Conservation (phyloP, 2,113 vertebrate genomes). For the Lampris megalopsis region DNA sequence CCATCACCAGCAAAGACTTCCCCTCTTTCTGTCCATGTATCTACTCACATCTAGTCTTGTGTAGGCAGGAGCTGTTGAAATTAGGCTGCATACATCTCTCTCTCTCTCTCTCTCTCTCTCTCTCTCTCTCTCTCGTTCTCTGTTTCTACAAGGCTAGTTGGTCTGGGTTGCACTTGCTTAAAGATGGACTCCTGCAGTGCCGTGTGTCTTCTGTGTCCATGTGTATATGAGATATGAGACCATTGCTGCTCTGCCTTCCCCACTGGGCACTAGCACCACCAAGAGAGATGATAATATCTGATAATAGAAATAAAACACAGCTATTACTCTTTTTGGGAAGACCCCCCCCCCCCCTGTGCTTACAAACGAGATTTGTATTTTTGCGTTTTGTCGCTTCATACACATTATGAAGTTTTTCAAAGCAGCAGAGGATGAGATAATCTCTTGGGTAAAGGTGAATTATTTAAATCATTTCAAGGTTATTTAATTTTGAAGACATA, state of each 20-base stretch:
- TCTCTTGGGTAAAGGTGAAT: slow-evolving; percentile 12
- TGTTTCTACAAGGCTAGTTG: slow-evolving; percentile 10
- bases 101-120: slow-evolving; percentile 26
- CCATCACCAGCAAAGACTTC: slow-evolving; percentile 24
- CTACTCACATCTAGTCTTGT: slow-evolving; percentile 7
- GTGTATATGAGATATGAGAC: not conserved
- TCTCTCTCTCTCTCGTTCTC: slow-evolving; percentile 16
- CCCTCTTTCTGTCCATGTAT: slow-evolving; percentile 8
- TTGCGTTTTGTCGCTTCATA: slow-evolving; percentile 3
- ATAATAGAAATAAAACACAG: slow-evolving; percentile 13
- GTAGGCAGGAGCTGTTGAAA: slow-evolving; percentile 23
- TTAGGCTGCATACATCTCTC: slow-evolving; percentile 36
- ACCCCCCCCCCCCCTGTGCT: not conserved
- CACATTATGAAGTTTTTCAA: slow-evolving; percentile 5
- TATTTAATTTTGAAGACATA: not conserved
- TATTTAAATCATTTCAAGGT: not conserved
- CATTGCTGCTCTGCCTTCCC: not conserved
- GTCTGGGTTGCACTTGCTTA: slow-evolving; percentile 26
- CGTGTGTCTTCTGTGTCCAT: slow-evolving; percentile 4
- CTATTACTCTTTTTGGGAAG: slow-evolving; percentile 1
- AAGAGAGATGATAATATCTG: slow-evolving; percentile 8
- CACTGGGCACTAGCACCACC: not conserved
- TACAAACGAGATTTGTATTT: slow-evolving; percentile 9
- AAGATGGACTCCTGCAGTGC: slow-evolving; percentile 29
- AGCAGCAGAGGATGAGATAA: not conserved